Percentiles rank a stretch among this genome's conserved stretches.
Conservation (phyloP, 2,797 vertebrate species). For the Propithecus perrieri region DNA sequence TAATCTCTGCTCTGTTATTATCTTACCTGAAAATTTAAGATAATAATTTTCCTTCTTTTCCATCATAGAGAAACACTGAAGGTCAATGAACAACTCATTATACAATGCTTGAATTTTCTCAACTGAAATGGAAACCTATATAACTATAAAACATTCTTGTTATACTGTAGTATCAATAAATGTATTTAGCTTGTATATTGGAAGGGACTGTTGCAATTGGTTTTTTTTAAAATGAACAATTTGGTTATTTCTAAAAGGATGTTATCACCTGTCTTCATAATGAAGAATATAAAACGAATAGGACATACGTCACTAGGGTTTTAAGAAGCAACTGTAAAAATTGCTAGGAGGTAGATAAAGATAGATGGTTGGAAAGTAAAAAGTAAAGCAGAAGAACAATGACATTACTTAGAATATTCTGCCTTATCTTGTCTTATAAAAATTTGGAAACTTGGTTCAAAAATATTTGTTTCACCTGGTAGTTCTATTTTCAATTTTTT, state of each 20-base stretch:
- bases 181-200: neutral
- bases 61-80: neutral
- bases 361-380: neutral
- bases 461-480: neutral
- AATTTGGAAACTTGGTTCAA: neutral
- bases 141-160: neutral
- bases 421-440: neutral
- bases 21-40: slow-evolving; percentile 27
- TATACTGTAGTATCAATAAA: neutral
- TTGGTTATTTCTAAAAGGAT: slow-evolving; percentile 31
- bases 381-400: neutral
- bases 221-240: slow-evolving; percentile 9
- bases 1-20: neutral
- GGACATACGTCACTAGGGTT: neutral
- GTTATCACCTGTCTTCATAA: slow-evolving; percentile 21
- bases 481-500: neutral
- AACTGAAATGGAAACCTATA: neutral
- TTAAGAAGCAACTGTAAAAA: neutral
- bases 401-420: neutral
- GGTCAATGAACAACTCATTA: neutral
- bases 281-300: slow-evolving; percentile 37
- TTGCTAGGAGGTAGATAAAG: neutral
- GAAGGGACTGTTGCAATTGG: slow-evolving; percentile 13
- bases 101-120: neutral
- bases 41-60: neutral